Evolutionary conservation across 2,113 vertebrate genomes (phyloP).

Genomic region (Lontra canadensis): DNA sequence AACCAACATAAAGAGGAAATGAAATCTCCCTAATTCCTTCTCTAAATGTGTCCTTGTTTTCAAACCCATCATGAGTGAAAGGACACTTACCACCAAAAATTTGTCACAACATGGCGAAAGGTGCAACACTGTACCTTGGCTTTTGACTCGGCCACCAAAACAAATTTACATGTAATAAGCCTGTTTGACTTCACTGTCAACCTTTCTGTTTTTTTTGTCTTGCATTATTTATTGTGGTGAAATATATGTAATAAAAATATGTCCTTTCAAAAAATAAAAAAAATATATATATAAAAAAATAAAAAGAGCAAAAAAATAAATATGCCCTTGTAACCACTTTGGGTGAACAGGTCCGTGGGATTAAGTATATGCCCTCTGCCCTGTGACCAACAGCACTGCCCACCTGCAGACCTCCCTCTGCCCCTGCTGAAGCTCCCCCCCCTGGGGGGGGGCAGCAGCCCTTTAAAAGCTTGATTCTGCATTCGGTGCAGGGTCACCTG

Average conservation of each 20-base stretch:
- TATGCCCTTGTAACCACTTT: not conserved
- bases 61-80: not conserved
- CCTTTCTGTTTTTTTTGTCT: not conserved
- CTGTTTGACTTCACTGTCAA: not conserved
- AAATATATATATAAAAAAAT: not conserved
- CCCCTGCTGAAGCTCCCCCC: rapidly evolving
- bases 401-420: not conserved
- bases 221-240: not conserved
- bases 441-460: rapidly evolving
- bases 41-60: not conserved
- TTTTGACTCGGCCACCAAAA: not conserved
- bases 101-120: not conserved
- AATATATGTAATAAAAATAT: not conserved
- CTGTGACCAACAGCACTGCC: not conserved
- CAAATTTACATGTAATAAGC: not conserved
- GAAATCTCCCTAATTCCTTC: not conserved
- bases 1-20: not conserved
- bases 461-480: not conserved
- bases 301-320: not conserved
- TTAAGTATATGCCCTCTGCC: rapidly evolving
- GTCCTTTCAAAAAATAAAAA: not conserved
- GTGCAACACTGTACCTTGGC: not conserved
- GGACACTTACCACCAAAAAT: not conserved
- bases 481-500: not conserved
- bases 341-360: not conserved